Evolutionary conservation across 2,888 invertebrate species (phyloP).

Genomic region (Barypeithes pellucidus): DNA sequence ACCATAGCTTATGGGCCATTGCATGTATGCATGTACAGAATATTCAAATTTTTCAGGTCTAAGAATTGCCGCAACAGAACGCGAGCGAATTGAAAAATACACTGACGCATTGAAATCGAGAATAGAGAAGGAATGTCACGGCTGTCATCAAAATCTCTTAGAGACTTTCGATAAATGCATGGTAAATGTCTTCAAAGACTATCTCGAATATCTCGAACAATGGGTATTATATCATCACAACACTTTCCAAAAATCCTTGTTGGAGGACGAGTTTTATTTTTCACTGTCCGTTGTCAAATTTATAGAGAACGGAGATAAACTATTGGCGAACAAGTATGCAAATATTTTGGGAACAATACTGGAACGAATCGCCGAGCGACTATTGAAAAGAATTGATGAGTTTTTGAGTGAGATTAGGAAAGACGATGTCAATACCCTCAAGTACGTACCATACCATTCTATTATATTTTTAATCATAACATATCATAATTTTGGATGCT

Average conservation of each 20-base stretch:
- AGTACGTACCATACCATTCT: slow-evolving; percentile 63
- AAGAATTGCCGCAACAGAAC: slow-evolving; percentile 86
- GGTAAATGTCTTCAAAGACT: slow-evolving; percentile 75
- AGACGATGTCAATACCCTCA: slow-evolving; percentile 62
- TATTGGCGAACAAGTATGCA: slow-evolving; percentile 86
- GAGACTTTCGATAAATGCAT: slow-evolving; percentile 85
- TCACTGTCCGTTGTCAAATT: slow-evolving; percentile 85
- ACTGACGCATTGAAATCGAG: slow-evolving; percentile 43
- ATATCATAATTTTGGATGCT: too few relatives aligned
- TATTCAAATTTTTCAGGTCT: slow-evolving; percentile 71
- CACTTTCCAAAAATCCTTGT: slow-evolving; percentile 80
- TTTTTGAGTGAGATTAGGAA: slow-evolving; percentile 59
- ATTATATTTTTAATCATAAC: too few relatives aligned
- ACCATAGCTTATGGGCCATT: too few relatives aligned
- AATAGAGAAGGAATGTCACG: slow-evolving; percentile 11
- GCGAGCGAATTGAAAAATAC: slow-evolving; percentile 73
- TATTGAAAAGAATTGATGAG: slow-evolving; percentile 71
- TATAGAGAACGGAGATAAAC: slow-evolving; percentile 79
- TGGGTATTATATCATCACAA: slow-evolving; percentile 83
- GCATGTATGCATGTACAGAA: neutral
- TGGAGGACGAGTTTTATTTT: slow-evolving; percentile 93
- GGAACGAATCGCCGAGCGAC: slow-evolving; percentile 70
- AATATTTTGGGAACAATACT: slow-evolving; percentile 72
- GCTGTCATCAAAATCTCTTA: slow-evolving; percentile 63
- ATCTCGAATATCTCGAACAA: slow-evolving; percentile 88